phyloP scores from a whole-genome alignment of 1,140 invertebrate species.

The Papilio helenus region DNA sequence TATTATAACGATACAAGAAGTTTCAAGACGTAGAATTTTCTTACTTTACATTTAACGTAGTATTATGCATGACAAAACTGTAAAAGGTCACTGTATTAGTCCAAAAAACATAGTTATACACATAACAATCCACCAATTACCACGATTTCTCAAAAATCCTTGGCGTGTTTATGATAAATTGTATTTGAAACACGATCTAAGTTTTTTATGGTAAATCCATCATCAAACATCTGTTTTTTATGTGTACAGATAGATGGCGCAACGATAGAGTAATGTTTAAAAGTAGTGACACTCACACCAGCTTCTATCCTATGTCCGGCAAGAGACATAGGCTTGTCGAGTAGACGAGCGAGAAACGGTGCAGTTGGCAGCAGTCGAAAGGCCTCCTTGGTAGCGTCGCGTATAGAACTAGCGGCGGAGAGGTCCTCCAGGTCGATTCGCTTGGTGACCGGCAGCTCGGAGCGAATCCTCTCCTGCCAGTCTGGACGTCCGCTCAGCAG shows the following conservation, averaged over 20 bases:
- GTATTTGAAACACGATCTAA: no score
- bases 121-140: no score
- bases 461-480: constrained; percentile 89
- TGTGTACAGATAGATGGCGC: neutral
- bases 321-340: constrained; percentile 90
- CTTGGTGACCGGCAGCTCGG: constrained; percentile 87
- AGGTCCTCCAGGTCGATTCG: constrained; percentile 86
- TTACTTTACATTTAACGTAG: no score
- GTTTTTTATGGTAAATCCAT: no score
- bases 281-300: constrained; percentile 85
- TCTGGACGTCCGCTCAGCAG: constrained; percentile 87
- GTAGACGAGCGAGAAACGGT: constrained; percentile 90
- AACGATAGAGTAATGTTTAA: neutral
- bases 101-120: no score
- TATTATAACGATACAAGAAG: neutral
- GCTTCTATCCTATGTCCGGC: constrained; percentile 89
- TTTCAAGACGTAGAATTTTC: no score
- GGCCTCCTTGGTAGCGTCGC: constrained; percentile 93
- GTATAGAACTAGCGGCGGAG: constrained; percentile 88
- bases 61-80: no score
- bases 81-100: no score
- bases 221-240: no score
- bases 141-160: no score
- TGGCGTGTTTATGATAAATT: no score
- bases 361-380: constrained; percentile 93